Percentiles rank a stretch among this genome's conserved stretches.
These are phyloP conservation scores for Tanytarsus gracilentus DNA, from an alignment of 2,888 invertebrate species.

Conservation along the genomic window DNA sequence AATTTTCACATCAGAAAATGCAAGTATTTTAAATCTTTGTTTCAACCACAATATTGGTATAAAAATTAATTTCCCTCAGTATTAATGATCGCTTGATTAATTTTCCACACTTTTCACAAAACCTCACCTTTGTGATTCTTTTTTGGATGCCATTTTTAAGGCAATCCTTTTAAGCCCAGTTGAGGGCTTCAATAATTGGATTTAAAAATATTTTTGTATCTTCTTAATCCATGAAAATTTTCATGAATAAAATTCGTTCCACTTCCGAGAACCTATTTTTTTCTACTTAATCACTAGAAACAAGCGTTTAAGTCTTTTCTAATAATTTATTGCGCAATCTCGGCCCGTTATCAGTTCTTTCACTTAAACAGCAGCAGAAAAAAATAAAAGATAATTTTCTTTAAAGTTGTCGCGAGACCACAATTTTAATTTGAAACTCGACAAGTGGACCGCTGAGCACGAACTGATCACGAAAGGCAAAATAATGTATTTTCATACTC, in stretches of 20 bases:
- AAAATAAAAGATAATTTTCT: neutral
- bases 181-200: conserved; percentile 10
- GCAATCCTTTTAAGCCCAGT: conserved; percentile 18
- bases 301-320: conserved; percentile 28
- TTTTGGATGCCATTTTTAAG: conserved; percentile 17
- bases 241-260: neutral
- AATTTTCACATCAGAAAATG: neutral
- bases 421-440: conserved; percentile 26
- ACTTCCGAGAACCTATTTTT: neutral
- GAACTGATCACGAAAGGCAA: conserved; percentile 21
- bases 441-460: conserved; percentile 27
- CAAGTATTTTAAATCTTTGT: too few relatives aligned
- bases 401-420: neutral
- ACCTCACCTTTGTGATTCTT: conserved; percentile 21
- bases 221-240: conserved; percentile 12
- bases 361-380: neutral
- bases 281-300: conserved; percentile 11
- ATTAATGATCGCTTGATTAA: neutral
- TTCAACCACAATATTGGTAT: neutral
- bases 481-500: conserved; percentile 20
- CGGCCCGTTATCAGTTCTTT: conserved; percentile 16
- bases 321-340: conserved; percentile 15
- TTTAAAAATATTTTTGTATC: neutral
- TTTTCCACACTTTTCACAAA: neutral
- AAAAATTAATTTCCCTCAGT: neutral